Base-by-base conservation (phyloP, 2,888 invertebrate species). In the Aradus depressus region DNA sequence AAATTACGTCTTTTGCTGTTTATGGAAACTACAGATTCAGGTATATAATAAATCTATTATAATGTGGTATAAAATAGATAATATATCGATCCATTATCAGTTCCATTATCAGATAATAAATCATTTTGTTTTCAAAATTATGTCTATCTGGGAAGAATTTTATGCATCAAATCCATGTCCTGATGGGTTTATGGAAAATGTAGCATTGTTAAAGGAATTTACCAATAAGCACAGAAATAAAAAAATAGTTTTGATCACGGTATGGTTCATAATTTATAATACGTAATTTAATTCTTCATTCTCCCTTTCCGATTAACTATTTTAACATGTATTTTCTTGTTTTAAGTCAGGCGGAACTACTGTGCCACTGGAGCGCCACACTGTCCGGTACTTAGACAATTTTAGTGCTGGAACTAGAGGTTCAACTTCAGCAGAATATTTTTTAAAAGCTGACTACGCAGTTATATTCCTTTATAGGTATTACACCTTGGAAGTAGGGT, bases 361-460 rank as follows among this genome's bases (percentile, higher is more conserved):
- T 31, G 90, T 96, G 4, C 97, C 97, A 0, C 68, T 98, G 50
- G 98, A 98, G 66, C 90, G 91, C 67, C 90, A 93, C 66, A 95
- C 96, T 1, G 98, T 98, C 1, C 78, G 98, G 44, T 98, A 90
- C 70, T 92, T 98, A 50, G 98, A 98, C 68, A 98, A 98, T 73
- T 98, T 98, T 70, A 97, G 96, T 68, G 89, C 92, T 16, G 98
- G 98, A 39, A 91, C 86, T 0, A 76, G 97, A 58, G 98, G 98
- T 19, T 82, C 97, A 0, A 80, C 90, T 1, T 96, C 96, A 0
- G 84, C 96, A 0, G 98, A 98, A 75, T 88, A 93, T 67, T 97
- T 98, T 70, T 74, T 97, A 34, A 80, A 85, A 59, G 70, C 76
- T 58, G 84, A 79, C 34, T 97, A 95, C 69, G 83, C 86, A 32